Evolutionary conservation across 2,113 vertebrate genomes (phyloP), one percentile per base, ranked within the genome.

Genomic region (Trematomus loennbergii): DNA sequence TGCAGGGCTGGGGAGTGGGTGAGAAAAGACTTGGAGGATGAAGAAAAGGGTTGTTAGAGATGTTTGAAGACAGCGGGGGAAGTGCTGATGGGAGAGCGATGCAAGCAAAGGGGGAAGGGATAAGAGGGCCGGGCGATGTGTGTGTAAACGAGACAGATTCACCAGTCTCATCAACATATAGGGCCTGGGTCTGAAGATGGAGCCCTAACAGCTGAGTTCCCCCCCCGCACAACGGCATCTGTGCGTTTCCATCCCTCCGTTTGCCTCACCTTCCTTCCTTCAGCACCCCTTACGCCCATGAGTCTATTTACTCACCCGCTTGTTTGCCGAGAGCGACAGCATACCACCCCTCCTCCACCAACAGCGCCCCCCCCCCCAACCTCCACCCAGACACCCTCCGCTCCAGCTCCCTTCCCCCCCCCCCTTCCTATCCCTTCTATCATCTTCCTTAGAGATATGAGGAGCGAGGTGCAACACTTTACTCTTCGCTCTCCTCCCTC

Each of bases 381-480:
- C 64, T 59, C 83, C 78, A 82, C 89, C 84, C 59, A 85, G 66
- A 82, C 87, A 81, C 88, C 80, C 87, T 87, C 72, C 71, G 58
- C 74, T 72, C 75, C 82, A 69, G 65, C 82, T 61, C 68, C 79
- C 58, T 54, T 3, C 66, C 81, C 70, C 59, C 59, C 70, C 36
- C 59, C 70, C 36, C 81, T 81, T 90, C 91, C 81, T 84, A 87
- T 88, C 92, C 87, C 91, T 85, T 89, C 92, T 90, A 94, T 93
- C 91, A 93, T 94, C 93, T 92, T 91, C 93, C 94, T 94, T 89
- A 80, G 93, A 96, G 94, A 95, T 94, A 90, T 92, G 85, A 93
- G 89, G 87, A 94, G 91, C 78, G 91, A 84, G 90, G 91, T 89
- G 90, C 89, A 93, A 91, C 91, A 92, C 88, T 92, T 92, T 86